phyloP scores from a whole-genome alignment of 2,888 invertebrate genomes.

The Cheiracanthium punctorium region DNA sequence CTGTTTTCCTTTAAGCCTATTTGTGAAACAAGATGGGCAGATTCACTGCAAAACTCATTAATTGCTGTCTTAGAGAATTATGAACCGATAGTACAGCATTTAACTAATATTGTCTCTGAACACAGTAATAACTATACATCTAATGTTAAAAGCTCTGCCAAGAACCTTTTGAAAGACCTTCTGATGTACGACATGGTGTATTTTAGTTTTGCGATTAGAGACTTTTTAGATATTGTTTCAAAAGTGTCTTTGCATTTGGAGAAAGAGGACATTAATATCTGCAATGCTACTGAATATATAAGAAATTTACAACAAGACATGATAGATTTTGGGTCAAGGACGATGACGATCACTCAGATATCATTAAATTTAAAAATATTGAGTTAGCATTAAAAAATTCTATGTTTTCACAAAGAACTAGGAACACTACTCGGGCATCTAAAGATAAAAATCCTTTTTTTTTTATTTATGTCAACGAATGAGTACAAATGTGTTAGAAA shows the following conservation, averaged over 20 bases:
- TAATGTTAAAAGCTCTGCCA: not conserved
- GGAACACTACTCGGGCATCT: no score
- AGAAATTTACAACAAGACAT: no score
- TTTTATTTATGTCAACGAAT: not conserved
- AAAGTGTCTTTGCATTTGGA: no score
- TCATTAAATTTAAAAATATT: not conserved
- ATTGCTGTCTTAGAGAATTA: not conserved
- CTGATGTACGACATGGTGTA: not conserved
- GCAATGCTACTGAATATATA: no score
- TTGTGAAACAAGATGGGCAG: constrained; percentile 9
- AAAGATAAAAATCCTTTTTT: not conserved
- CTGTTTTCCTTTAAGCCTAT: constrained; percentile 13
- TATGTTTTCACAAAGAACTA: no score
- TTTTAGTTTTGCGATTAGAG: not conserved
- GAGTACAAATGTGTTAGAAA: not conserved
- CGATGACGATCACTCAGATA: no score
- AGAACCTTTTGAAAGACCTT: not conserved
- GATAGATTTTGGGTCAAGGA: no score
- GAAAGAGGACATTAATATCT: no score
- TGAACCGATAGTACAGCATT: not conserved
- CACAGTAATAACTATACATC: no score
- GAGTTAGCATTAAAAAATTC: not conserved
- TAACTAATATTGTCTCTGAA: no score
- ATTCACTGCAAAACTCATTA: not conserved
- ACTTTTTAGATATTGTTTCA: not conserved